Base-by-base conservation (phyloP, 2,797 vertebrate species). In the Cryptoblepharus egeriae region DNA sequence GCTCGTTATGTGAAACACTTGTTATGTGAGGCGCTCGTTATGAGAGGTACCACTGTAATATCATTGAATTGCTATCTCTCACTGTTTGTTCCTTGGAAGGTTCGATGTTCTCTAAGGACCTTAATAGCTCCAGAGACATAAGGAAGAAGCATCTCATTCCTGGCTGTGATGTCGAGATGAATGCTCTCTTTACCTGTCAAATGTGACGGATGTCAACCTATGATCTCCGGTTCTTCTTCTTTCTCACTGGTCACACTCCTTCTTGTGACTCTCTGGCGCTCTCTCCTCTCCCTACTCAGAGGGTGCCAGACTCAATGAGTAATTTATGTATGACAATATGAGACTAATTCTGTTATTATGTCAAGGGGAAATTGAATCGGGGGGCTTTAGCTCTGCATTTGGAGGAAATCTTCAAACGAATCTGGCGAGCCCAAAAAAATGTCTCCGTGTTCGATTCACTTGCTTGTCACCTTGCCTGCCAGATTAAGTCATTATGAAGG, bases 291-390 rank as follows among this genome's bases (percentile, higher is more conserved):
- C 90, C 80, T 81, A 87, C 28, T 57, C 52, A 90, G 45, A 9
- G 35, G 93, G 82, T 86, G 88, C 91, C 2, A 5, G 85, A 89
- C 87, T 93, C 88, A 85, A 87, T 42, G 65, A 93, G 93, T 95
- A 95, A 94, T 95, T 95, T 95, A 93, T 95, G 95, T 95, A 86
- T 90, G 94, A 95, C 95, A 95, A 93, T 88, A 87, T 88, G 85
- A 95, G 89, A 93, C 92, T 94, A 94, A 95, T 96, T 96, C 88
- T 86, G 92, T 93, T 93, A 90, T 95, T 96, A 91, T 95, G 95
- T 93, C 95, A 95, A 93, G 92, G 93, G 94, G 93, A 95, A 96
- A 96, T 95, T 94, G 95, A 93, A 95, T 94, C 93, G 87, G 90
- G 92, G 61, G 91, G 83, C 91, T 93, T 89, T 88, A 87, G 92